Evolutionary conservation across 2,113 vertebrate species (phyloP).

Genomic region (Pelobates fuscus): DNA sequence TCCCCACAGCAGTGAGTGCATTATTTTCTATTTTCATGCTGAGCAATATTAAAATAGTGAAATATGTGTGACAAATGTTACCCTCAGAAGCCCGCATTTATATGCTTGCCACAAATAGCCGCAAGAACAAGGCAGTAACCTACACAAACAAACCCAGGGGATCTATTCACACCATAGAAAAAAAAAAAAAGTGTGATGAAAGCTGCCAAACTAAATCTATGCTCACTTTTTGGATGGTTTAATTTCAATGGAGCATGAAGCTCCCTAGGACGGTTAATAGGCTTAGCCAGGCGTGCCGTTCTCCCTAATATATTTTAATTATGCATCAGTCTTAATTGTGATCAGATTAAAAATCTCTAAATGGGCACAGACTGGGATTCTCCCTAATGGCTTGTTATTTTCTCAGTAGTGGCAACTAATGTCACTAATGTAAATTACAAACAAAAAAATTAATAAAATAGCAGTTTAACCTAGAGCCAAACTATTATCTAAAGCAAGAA

Average conservation of each 20-base stretch:
- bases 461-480: no score
- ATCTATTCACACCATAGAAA: slow-evolving; percentile 54
- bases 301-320: slow-evolving; percentile 74
- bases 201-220: slow-evolving; percentile 71
- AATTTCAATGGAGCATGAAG: slow-evolving; percentile 71
- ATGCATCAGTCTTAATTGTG: slow-evolving; percentile 71
- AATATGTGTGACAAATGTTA: slow-evolving; percentile 17
- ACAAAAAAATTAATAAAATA: no score
- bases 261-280: slow-evolving; percentile 70
- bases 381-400: slow-evolving; percentile 54
- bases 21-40: no score
- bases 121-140: slow-evolving; percentile 41
- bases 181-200: slow-evolving; percentile 58
- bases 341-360: slow-evolving; percentile 68
- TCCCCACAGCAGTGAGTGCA: neutral
- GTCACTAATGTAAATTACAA: no score
- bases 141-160: slow-evolving; percentile 56
- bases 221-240: slow-evolving; percentile 75
- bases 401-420: no score
- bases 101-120: slow-evolving; percentile 22
- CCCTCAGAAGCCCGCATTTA: neutral
- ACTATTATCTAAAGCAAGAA: no score
- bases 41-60: neutral
- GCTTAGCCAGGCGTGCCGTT: slow-evolving; percentile 69
- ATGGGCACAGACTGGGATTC: slow-evolving; percentile 61